Percentiles rank a stretch among this genome's conserved stretches.
Evolutionary conservation across 2,113 vertebrate genomes (phyloP).

Genomic region (Hemicordylus capensis): DNA sequence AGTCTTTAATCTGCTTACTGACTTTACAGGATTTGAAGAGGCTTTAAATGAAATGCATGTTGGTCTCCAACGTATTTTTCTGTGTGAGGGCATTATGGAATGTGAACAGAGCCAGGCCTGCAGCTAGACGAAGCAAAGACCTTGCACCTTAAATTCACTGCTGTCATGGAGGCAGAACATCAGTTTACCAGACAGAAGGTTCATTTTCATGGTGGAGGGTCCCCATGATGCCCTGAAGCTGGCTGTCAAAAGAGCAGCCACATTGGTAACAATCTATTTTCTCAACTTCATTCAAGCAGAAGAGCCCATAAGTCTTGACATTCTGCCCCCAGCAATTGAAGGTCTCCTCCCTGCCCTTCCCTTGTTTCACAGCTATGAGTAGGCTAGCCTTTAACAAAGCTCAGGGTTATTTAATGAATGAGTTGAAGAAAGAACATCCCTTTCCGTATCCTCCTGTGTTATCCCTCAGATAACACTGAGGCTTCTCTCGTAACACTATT

Average conservation of each 20-base stretch:
- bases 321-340: constrained; percentile 46
- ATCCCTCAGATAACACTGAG: background rate
- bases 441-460: background rate
- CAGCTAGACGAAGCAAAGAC: constrained; percentile 48
- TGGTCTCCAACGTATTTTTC: constrained; percentile 33
- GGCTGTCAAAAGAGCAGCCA: constrained; percentile 50
- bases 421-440: constrained; percentile 45
- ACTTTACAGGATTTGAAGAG: constrained; percentile 48
- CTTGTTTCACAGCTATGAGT: constrained; percentile 25
- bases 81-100: constrained; percentile 19
- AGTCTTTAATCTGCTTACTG: constrained; percentile 53
- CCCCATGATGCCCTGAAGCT: constrained; percentile 10
- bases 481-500: background rate
- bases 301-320: constrained; percentile 39
- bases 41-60: constrained; percentile 52
- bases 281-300: constrained; percentile 43
- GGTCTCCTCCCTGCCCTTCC: constrained; percentile 42
- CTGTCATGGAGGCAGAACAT: constrained; percentile 38
- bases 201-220: constrained; percentile 31
- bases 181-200: background rate
- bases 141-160: constrained; percentile 34
- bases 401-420: constrained; percentile 16
- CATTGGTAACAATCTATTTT: constrained; percentile 5
- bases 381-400: constrained; percentile 45
- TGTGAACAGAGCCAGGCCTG: constrained; percentile 29